Base-by-base conservation (phyloP, 1,140 invertebrate genomes). In the Drosophila carrolli region DNA sequence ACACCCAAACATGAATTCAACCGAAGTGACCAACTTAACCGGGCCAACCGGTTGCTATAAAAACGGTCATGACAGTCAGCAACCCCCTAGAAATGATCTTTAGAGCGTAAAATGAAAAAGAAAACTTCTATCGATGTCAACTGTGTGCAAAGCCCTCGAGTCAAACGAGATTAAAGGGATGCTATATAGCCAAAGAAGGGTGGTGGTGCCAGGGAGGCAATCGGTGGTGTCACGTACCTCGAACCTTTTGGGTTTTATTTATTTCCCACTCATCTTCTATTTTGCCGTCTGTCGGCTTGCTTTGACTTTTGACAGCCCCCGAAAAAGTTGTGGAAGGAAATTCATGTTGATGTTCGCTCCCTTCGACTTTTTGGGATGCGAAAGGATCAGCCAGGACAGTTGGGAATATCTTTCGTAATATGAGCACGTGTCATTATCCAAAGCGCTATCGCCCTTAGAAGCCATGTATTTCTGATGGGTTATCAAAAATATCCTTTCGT, bases 261-360 rank as follows among this genome's bases (percentile, higher is more conserved):
- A 70, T 57, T 70, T 70, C 32, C 48, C 62, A 55, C 50, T 55
- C 35, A 27, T 46, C 65, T 48, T 70, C 51, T 56, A 68, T 71
- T 68, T 71, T 68, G 67, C 67, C 63, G 67, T 70, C 75, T 61
- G 83, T 88, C 79, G 78, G 83, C 78, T 86, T 86, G 86, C 61
- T 76, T 76, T 83, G 79, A 88, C 83, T 88, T 88, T 83, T 88
- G 83, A 88, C 83, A 88, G 79, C 58, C 55, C 46, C 37, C 67
- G 8, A n/a, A 48, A 68, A 86, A 78, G 63, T 86, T 85, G 74
- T 85, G 78, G 68, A 78, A 82, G 78, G 68, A 78, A 82, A 68
- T 82, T 75, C 75, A 73, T 82, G 78, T 53, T 62, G 60, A 56
- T 46, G 55, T 38, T 68, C 51, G 40, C 16, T 48, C 41, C 62